These are phyloP conservation scores for Carterocephalus palaemon DNA, from an alignment of 2,888 invertebrate species.

Conservation along the genomic window DNA sequence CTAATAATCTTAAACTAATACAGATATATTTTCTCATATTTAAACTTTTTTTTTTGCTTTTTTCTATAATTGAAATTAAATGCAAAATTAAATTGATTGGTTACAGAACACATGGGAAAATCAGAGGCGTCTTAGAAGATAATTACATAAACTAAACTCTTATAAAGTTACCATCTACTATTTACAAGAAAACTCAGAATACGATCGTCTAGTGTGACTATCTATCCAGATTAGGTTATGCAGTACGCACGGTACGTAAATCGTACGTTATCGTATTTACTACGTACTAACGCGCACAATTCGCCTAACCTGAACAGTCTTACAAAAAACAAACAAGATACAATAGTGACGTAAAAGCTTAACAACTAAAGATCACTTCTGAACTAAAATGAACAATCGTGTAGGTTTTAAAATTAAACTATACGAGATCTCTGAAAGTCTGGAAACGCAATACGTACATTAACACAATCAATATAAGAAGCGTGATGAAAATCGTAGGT, in stretches of 20 bases:
- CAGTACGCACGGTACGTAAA: constrained; percentile 22
- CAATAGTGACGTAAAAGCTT: constrained; percentile 11
- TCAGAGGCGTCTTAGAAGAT: constrained; percentile 43
- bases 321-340: constrained; percentile 4
- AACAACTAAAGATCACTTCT: constrained; percentile 58
- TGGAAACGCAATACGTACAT: constrained; percentile 74
- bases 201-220: constrained; percentile 33
- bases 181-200: constrained; percentile 48
- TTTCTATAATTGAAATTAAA: constrained; percentile 42
- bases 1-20: constrained; percentile 51
- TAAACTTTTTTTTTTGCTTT: constrained; percentile 50
- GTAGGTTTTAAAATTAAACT: constrained; percentile 70
- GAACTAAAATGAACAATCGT: constrained; percentile 67
- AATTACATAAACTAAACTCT: constrained; percentile 44
- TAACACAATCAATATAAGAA: constrained; percentile 61
- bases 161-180: constrained; percentile 46
- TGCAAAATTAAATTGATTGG: constrained; percentile 37
- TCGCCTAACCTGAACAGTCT: not conserved
- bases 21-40: constrained; percentile 51
- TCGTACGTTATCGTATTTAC: constrained; percentile 15
- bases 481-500: constrained; percentile 38
- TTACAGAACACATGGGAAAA: constrained; percentile 61
- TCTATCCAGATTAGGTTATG: constrained; percentile 44
- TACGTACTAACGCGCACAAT: constrained; percentile 28
- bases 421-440: constrained; percentile 79